phyloP scores from a whole-genome alignment of 2,113 vertebrate species.

The Pleuronectes platessa region DNA sequence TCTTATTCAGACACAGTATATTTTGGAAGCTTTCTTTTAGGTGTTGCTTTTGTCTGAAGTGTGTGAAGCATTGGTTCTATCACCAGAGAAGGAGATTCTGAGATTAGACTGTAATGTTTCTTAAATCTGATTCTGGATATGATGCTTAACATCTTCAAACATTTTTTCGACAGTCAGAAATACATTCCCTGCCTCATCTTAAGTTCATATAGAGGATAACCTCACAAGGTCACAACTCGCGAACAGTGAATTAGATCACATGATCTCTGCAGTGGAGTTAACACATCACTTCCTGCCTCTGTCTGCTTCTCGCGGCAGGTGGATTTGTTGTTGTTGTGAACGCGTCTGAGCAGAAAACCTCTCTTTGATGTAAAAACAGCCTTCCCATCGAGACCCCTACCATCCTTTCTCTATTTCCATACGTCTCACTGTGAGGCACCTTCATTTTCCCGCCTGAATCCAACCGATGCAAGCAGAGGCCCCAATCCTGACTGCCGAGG shows the following conservation, averaged over 20 bases:
- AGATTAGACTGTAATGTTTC: not conserved
- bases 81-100: not conserved
- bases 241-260: not conserved
- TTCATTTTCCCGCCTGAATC: conserved; percentile 58
- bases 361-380: not conserved
- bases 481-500: conserved; percentile 43
- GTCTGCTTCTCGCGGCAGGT: too few species aligned
- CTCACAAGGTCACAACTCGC: not conserved
- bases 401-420: conserved; percentile 12
- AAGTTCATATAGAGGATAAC: not conserved
- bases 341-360: too few species aligned
- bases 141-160: not conserved
- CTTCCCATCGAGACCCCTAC: not conserved
- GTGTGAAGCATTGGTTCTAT: not conserved
- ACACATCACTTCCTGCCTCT: too few species aligned
- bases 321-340: too few species aligned
- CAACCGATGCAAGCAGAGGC: conserved; percentile 42
- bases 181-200: not conserved
- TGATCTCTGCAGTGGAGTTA: too few species aligned
- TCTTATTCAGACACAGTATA: not conserved
- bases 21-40: not conserved
- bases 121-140: not conserved
- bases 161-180: not conserved
- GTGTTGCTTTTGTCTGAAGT: not conserved
- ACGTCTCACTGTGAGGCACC: conserved; percentile 14